Base-by-base conservation (phyloP, 2,888 invertebrate species). In the Serrognathus titanus region DNA sequence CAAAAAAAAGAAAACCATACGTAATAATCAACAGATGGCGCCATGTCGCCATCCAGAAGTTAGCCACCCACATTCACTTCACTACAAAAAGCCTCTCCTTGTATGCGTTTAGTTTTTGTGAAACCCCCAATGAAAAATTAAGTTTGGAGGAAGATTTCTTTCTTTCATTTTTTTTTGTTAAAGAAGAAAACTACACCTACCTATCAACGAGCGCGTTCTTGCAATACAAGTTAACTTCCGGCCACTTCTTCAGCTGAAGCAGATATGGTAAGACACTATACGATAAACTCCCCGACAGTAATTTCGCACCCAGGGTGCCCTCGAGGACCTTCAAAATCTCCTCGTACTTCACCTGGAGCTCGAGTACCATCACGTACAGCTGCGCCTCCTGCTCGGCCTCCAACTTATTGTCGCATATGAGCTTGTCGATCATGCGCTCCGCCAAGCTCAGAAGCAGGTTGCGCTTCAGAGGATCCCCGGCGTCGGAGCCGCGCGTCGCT, bases 311-410 rank as follows among this genome's bases (percentile, higher is more conserved):
- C 1, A 94, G 76, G 0, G 89, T 87, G 1, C 92, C 87, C 58
- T 89, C 87, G n/a, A 97, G 79, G 56, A 96, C 86, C 53, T 87
- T 83, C 40, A 95, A 76, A 9, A 94, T 89, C 69, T 92, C 92
- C 64, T 88, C 84, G 78, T 86, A 88, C 75, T 95, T 96, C 37
- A 85, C 85, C 75, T 89, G 88, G 11, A 88, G 79, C 69, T 94
- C 88, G 47, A 94, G 78, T 59, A 97, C 90, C 81, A 94, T 90
- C 54, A 97, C 81, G 78, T 95, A 96, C 43, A 97, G 82, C 56
- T 92, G 87, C 0, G 95, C 89, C 76, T 98, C 97, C 77, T 94
- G 94, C 74, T 97, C 97, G 0, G 94, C 92, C 73, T 95, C 94
- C 70, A 94, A 82, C 80, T 92, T 94, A 64, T 90, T 88, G 61